These are phyloP conservation scores for Aphelinus atriplicis DNA, from an alignment of 1,140 invertebrate species.

Conservation along the genomic window DNA sequence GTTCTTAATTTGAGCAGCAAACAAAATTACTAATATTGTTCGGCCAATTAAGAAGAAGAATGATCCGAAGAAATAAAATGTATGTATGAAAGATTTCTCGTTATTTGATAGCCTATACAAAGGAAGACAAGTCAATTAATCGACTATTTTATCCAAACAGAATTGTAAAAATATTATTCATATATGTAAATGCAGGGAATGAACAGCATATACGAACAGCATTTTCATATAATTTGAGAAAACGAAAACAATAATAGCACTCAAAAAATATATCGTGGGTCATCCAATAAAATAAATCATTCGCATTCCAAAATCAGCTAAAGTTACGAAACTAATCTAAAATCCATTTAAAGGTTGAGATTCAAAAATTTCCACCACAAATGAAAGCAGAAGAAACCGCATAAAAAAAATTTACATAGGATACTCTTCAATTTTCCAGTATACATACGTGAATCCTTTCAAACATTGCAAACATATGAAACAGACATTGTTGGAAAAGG, in stretches of 20 bases:
- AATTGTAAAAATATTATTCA: not conserved
- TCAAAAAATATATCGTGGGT: too few species aligned
- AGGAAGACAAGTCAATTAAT: not conserved
- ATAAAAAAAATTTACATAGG: not conserved
- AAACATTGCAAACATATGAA: slow-evolving; percentile 80
- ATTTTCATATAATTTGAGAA: too few species aligned
- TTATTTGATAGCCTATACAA: slow-evolving; percentile 2
- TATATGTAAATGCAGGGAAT: not conserved
- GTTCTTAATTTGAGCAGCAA: slow-evolving; percentile 71
- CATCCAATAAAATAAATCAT: too few species aligned
- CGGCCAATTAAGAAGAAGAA: slow-evolving; percentile 71
- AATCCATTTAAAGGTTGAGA: not conserved
- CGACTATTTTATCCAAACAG: not conserved
- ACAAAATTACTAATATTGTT: slow-evolving; percentile 69
- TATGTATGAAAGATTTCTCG: slow-evolving; percentile 13
- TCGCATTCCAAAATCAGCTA: too few species aligned
- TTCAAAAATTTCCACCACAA: too few species aligned
- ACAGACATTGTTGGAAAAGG: slow-evolving; percentile 77
- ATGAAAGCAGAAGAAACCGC: not conserved
- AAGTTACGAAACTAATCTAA: not conserved
- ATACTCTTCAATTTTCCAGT: too few species aligned
- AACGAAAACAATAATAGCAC: too few species aligned
- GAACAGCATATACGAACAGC: too few species aligned
- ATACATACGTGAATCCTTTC: slow-evolving; percentile 74
- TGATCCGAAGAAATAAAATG: slow-evolving; percentile 72